Evolutionary conservation across 2,797 vertebrate species (phyloP), one percentile per base, ranked within the genome.

Genomic region (Vireo griseus): DNA sequence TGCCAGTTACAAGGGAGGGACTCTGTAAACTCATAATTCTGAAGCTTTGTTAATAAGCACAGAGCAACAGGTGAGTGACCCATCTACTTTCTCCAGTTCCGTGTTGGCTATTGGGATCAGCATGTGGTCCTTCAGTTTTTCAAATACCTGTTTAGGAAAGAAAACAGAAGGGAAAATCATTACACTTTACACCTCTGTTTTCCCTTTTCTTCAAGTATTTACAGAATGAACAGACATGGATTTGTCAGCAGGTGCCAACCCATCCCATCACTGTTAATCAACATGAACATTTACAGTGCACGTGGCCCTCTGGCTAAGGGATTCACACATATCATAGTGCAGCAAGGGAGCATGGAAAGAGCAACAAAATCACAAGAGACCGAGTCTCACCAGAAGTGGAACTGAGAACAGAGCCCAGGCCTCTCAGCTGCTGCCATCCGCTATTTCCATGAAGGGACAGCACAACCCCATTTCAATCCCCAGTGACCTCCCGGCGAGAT

Each of bases 61-160:
- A 3, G 98, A 98, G 96, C 98, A 98, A 97, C 99, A 99, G 73
- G 99, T 99, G 85, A 99, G 98, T 45, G 97, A 47, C 45, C 99
- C 99, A 0, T 99, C 98, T 96, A 99, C 98, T 97, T 99, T 99
- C 81, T 90, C 95, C 96, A 98, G 98, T 98, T 99, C 99, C 66
- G 92, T 90, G 94, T 98, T 98, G 95, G 98, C 97, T 95, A 99
- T 97, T 0, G 99, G 99, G 88, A 99, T 99, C 98, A 99, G 98
- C 98, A 98, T 98, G 98, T 99, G 96, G 97, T 99, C 99, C 98
- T 99, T 99, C 97, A 99, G 97, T 96, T 99, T 99, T 97, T 99
- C 99, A 90, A 99, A 99, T 65, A 99, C 98, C 99, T 99, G 96
- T 54, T 88, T 48, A 48, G 57, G 75, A 76, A 66, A 86, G 44